Evolutionary conservation across 2,888 invertebrate genomes (phyloP), one percentile per base, ranked within the genome.

Genomic region (Apodemia mormo): DNA sequence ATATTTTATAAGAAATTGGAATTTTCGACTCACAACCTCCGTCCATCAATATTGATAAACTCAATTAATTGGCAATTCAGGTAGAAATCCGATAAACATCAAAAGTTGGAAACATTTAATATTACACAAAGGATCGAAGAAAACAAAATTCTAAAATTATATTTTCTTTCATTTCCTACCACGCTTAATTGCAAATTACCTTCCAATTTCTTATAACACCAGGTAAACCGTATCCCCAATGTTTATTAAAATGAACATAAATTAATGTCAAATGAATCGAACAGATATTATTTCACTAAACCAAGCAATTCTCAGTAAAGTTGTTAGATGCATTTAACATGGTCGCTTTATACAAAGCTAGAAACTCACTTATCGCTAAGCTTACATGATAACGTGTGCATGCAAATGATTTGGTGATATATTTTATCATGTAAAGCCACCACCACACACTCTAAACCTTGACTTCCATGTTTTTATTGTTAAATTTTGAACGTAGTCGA

Each of bases 391-490:
- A 87, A 80, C 84, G 85, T 88, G 87, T 85, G 90, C 92, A 93
- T 92, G 92, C 92, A 92, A 85, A 92, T 92, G 90, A 90, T 86
- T 85, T 82, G 84, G 90, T 89, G 90, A 88, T 73, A 82, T 80
- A 79, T 78, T 49, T 83, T 81, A 80, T 87, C 85, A 82, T 85
- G 83, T 87, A 85, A 90, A 92, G 91, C 92, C 92, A 92, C 91
- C 92, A 93, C 92, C 92, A 93, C 92, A 93, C 92, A 93, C 92
- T 93, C 92, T 91, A 88, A 89, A 93, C 92, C 92, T 88, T 86
- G 79, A 89, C 92, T 92, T 92, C 92, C 92, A 86, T 87, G 81
- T 85, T 85, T 81, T 83, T 85, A 85, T 84, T 82, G 90, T 92
- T 92, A 92, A 92, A 92, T 92, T 93, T 93, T 88, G 92, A 90